Evolutionary conservation across 1,140 invertebrate species (phyloP), one percentile per base, ranked within the genome.

Genomic region (Micrasema longulum): DNA sequence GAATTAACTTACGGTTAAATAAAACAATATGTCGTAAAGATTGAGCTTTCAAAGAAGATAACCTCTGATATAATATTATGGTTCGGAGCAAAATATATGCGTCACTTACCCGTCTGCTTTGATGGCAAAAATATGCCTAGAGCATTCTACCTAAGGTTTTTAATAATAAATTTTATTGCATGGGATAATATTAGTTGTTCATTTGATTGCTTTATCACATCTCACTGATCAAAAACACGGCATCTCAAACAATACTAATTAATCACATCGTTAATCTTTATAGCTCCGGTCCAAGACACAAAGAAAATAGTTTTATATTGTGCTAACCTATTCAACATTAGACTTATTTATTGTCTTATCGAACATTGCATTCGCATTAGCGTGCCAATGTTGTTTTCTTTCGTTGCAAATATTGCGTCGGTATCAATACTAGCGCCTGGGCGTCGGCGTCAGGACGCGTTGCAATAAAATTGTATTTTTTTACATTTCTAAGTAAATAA

Each of bases 221-320:
- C 53, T 63, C 23, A 43, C 31, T 67, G 53, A 74, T 74, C 73
- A 74, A 63, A 66, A 74, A 74, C 73, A 74, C 68, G 63, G 18
- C 66, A 70, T 63, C 60, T 68, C 68, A 68, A 74, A 74, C 73
- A 74, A 74, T 74, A 55, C 64, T 68, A 71, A 74, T 74, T 71
- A 62, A 69, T 69, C 62, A 45, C 67, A 62, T 71, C 73, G 48
- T 68, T 57, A 68, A 68, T 57, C 66, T 68, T 68, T 55, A 68
- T 36, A n/a, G 22, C 36, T 14, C 4, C 60, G 43, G 43, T 45
- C 38, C 60, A 9, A 50, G 47, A 53, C 72, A 69, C 41, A 48
- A 63, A 73, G 68, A 68, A 69, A 69, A 69, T 53, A 48, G 12
- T 50, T 26, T 23, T 31, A 64, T 64, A 38, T 64, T 47, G 12